phyloP scores from a whole-genome alignment of 2,113 vertebrate genomes.

The Dinomys branickii region DNA sequence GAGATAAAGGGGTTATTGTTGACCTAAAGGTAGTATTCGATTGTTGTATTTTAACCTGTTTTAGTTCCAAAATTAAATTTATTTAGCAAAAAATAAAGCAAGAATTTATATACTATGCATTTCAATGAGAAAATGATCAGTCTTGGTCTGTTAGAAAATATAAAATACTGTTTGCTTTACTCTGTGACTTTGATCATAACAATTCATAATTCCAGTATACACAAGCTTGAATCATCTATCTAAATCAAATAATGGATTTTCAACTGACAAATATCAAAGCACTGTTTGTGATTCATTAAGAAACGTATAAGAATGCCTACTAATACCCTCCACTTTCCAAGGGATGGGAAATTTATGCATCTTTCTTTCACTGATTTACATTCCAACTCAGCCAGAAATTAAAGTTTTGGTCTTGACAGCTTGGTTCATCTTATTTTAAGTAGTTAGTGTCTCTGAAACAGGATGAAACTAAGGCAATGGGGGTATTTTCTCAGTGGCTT shows the following conservation, averaged over 20 bases:
- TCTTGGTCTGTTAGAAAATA: constrained; percentile 56
- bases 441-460: not conserved
- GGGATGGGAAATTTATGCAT: not conserved
- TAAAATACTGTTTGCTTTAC: constrained; percentile 62
- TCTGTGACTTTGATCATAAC: constrained; percentile 45
- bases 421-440: constrained; percentile 1
- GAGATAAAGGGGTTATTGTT: constrained; percentile 28
- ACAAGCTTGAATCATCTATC: constrained; percentile 41
- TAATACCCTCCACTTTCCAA: constrained; percentile 39
- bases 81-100: constrained; percentile 10
- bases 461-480: not conserved
- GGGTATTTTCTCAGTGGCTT: not conserved
- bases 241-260: constrained; percentile 63
- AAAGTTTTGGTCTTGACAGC: not conserved
- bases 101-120: not conserved
- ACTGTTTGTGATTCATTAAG: constrained; percentile 14
- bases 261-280: constrained; percentile 50
- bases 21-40: constrained; percentile 20
- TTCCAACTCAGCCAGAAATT: not conserved
- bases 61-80: constrained; percentile 3
- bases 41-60: not conserved
- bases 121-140: constrained; percentile 12
- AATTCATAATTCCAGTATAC: constrained; percentile 26
- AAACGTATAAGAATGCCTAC: constrained; percentile 35
- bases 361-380: not conserved